These are phyloP conservation scores for Microplitis demolitor DNA, from an alignment of 1,140 invertebrate genomes.

Conservation along the genomic window DNA sequence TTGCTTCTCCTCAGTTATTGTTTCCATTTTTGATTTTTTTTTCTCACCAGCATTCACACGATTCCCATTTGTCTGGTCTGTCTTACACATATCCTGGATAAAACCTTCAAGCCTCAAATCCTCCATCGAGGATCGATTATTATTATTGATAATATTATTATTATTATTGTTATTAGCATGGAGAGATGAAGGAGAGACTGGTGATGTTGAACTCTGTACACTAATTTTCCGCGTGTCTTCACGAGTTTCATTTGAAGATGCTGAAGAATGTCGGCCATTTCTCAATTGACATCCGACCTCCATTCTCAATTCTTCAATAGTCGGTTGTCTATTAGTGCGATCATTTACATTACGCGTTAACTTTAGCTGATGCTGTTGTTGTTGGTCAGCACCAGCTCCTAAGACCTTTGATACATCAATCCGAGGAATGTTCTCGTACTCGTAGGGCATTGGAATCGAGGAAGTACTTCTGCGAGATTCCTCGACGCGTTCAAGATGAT, in stretches of 20 bases:
- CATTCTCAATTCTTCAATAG: slow-evolving; percentile 55
- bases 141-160: background rate
- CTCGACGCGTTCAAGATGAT: slow-evolving; percentile 13
- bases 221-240: slow-evolving; percentile 8
- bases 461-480: slow-evolving; percentile 31
- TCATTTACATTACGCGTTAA: background rate
- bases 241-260: slow-evolving; percentile 11
- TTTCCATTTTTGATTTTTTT: slow-evolving; percentile 69
- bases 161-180: background rate
- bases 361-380: background rate
- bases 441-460: slow-evolving; percentile 40
- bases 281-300: slow-evolving; percentile 52
- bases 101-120: slow-evolving; percentile 45
- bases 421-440: slow-evolving; percentile 59
- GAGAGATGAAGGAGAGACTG: slow-evolving; percentile 14
- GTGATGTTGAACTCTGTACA: slow-evolving; percentile 5
- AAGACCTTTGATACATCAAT: slow-evolving; percentile 52
- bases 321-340: slow-evolving; percentile 36
- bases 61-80: slow-evolving; percentile 40
- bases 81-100: slow-evolving; percentile 53
- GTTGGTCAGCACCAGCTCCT: background rate
- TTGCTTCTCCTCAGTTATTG: slow-evolving; percentile 75
- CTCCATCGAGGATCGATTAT: slow-evolving; percentile 35
- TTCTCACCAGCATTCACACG: slow-evolving; percentile 41
- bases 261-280: slow-evolving; percentile 37